These are phyloP conservation scores for Ephydatia muelleri DNA, from an alignment of 37 sponge, comb jelly and placozoan species.

Conservation along the genomic window DNA sequence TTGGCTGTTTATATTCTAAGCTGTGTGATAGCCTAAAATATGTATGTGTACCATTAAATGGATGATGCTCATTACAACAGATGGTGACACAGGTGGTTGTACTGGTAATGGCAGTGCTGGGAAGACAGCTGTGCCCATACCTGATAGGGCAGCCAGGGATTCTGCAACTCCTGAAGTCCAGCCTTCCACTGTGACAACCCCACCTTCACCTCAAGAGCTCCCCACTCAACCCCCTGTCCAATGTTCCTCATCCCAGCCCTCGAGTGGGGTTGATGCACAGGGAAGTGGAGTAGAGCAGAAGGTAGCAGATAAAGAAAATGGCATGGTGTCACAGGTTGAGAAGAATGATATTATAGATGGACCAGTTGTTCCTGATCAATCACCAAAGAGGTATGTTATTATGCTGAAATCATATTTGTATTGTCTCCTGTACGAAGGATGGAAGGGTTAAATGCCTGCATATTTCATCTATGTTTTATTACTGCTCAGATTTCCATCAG, in stretches of 20 bases:
- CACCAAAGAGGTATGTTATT: neutral
- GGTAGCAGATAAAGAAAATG: neutral
- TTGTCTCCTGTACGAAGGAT: too few relatives aligned
- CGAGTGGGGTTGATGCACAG: neutral
- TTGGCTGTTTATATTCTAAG: too few relatives aligned
- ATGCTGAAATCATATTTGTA: neutral
- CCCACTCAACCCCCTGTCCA: neutral
- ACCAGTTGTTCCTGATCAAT: neutral
- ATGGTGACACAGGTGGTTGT: too few relatives aligned
- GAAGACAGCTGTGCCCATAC: neutral
- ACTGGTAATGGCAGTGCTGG: neutral
- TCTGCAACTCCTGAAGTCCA: neutral
- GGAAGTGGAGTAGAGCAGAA: neutral
- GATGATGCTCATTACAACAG: too few relatives aligned
- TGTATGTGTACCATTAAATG: too few relatives aligned
- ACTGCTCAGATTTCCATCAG: neutral
- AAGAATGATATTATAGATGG: neutral
- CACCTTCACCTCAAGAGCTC: neutral
- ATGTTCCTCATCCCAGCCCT: neutral
- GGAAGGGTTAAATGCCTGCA: too few relatives aligned
- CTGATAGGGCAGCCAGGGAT: neutral
- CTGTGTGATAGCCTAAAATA: too few relatives aligned
- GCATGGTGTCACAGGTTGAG: neutral
- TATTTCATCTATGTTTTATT: neutral
- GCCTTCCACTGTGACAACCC: neutral